A percentile compares a stretch with the other conserved stretches of the same genome.
phyloP scores from a whole-genome alignment of 2,113 vertebrate species.

The Lathamus discolor region DNA sequence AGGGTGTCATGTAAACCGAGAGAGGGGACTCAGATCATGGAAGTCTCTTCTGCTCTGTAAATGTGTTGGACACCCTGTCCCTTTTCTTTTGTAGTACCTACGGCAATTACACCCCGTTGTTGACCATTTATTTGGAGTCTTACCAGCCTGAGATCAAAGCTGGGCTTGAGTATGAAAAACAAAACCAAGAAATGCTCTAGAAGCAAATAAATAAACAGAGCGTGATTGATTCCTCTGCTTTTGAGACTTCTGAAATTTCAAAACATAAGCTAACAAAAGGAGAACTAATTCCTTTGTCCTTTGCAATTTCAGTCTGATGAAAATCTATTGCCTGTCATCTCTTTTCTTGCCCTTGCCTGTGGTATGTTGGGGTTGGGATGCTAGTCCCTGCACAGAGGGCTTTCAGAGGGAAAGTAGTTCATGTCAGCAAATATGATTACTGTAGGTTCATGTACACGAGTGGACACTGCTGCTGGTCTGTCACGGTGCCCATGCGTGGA shows the following conservation, averaged over 20 bases:
- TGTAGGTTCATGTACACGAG: fast-evolving
- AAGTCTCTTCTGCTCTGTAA: background rate
- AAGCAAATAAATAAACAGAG: slow-evolving; percentile 58
- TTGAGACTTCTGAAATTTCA: slow-evolving; percentile 35
- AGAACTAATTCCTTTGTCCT: slow-evolving; percentile 20
- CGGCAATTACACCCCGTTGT: slow-evolving; percentile 44
- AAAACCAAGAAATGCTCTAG: slow-evolving; percentile 18
- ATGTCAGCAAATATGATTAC: background rate
- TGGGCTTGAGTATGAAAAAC: slow-evolving; percentile 8
- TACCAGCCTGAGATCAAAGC: slow-evolving; percentile 55
- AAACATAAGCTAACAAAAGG: slow-evolving; percentile 54
- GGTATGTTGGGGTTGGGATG: background rate
- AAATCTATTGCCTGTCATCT: background rate
- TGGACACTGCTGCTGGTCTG: background rate
- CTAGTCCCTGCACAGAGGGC: background rate
- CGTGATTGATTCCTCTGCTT: slow-evolving; percentile 34
- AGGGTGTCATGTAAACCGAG: background rate
- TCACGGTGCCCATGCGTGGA: background rate
- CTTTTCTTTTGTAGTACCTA: slow-evolving; percentile 46
- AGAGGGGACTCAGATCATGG: background rate
- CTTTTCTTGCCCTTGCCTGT: background rate
- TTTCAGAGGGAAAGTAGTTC: background rate
- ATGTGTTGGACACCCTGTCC: background rate
- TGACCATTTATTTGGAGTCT: slow-evolving; percentile 29
- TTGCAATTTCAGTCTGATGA: background rate